phyloP scores from a whole-genome alignment of 2,797 vertebrate genomes.

The Sebastes cheni region DNA sequence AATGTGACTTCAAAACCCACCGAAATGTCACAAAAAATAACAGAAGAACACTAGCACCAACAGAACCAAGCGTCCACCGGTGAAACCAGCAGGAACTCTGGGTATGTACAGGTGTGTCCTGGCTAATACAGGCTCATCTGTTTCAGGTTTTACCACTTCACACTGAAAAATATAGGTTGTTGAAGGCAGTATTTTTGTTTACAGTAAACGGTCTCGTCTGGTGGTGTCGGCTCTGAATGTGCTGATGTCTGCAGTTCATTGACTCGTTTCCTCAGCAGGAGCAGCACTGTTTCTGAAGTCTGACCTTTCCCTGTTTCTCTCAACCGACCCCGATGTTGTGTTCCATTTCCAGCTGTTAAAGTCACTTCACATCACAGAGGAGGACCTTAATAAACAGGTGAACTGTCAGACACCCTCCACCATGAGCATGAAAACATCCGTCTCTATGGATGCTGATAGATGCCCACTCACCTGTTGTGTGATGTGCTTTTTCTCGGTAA shows the following conservation, averaged over 20 bases:
- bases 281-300: neutral
- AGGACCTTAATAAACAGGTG: neutral
- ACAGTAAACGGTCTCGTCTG: slow-evolving; percentile 21
- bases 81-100: neutral
- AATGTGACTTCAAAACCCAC: neutral
- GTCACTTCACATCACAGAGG: neutral
- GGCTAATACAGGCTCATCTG: neutral
- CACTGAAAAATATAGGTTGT: neutral
- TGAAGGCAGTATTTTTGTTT: neutral
- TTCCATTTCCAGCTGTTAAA: neutral
- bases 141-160: neutral
- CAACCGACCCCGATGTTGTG: neutral
- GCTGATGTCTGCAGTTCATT: slow-evolving; percentile 10
- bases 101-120: neutral
- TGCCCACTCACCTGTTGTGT: neutral
- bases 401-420: neutral
- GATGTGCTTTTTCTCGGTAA: neutral
- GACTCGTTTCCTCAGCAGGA: neutral
- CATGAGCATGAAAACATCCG: neutral
- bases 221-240: neutral
- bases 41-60: neutral
- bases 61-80: neutral
- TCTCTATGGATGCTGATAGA: neutral
- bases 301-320: neutral
- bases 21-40: neutral